phyloP scores from a whole-genome alignment of 1,140 invertebrate genomes.

The Lucilia cuprina region DNA sequence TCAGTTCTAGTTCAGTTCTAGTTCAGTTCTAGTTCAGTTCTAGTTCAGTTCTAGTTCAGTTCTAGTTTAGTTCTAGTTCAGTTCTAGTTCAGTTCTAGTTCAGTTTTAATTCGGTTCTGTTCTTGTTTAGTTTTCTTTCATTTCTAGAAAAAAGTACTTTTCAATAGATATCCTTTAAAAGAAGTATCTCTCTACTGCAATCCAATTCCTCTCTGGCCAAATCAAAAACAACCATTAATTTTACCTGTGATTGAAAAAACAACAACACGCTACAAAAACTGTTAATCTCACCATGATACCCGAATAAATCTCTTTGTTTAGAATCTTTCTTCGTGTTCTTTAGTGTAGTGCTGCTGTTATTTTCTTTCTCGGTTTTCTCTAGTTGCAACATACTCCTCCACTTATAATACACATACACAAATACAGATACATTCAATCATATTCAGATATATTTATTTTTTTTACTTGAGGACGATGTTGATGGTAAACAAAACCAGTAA shows the following conservation, averaged over 20 bases:
- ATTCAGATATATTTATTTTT: neutral
- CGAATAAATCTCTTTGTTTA: constrained; percentile 13
- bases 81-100: no score
- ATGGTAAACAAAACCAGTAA: neutral
- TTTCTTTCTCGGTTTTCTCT: neutral
- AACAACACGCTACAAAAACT: constrained; percentile 13
- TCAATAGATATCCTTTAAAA: no score
- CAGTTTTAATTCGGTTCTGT: no score
- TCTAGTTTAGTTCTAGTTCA: no score
- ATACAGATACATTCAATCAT: neutral
- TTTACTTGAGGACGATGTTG: no score
- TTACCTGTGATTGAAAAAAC: neutral
- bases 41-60: no score
- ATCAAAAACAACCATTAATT: neutral
- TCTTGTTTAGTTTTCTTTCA: no score
- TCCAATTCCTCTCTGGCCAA: neutral
- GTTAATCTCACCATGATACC: constrained; percentile 9
- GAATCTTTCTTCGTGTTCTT: neutral
- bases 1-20: no score
- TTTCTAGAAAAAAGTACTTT: no score
- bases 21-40: no score
- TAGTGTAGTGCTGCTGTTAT: neutral
- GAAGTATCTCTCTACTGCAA: no score
- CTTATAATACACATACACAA: neutral
- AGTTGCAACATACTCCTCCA: constrained; percentile 21